A percentile compares a stretch with the other conserved stretches of the same genome.
Conservation (phyloP, 2,888 invertebrate species). For the Nymphalis c-album region DNA sequence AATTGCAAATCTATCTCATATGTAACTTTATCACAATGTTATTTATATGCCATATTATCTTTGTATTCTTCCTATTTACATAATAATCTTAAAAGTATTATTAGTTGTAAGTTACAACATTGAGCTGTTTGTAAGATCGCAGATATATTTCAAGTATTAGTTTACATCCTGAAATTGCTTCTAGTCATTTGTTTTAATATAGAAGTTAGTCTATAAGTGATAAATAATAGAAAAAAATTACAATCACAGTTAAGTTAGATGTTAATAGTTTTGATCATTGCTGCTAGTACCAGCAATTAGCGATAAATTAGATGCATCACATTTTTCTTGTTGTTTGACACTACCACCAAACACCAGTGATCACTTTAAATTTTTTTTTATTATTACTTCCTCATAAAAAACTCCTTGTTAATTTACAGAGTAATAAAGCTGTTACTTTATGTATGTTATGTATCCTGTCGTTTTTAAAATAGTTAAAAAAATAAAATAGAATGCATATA, state of each 20-base stretch:
- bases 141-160: neutral
- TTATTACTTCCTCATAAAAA: too few species aligned
- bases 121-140: neutral
- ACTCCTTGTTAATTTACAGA: too few species aligned
- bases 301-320: too few species aligned
- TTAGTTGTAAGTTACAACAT: conserved; percentile 7
- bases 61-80: conserved; percentile 21
- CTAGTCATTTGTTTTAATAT: conserved; percentile 2
- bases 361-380: too few species aligned
- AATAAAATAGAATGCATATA: too few species aligned
- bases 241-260: neutral
- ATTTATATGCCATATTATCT: conserved; percentile 17
- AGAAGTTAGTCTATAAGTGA: neutral
- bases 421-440: too few species aligned
- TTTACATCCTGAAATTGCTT: neutral
- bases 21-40: conserved; percentile 19
- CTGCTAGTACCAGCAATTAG: too few species aligned
- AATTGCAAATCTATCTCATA: conserved; percentile 17
- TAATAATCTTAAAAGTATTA: conserved; percentile 32
- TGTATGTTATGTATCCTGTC: too few species aligned
- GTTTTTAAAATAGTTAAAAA: too few species aligned
- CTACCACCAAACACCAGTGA: too few species aligned
- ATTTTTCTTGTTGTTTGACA: too few species aligned
- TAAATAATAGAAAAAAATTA: neutral
- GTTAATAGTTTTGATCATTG: too few species aligned